These are phyloP conservation scores for Ptychadena robeensis DNA, from an alignment of 2,797 vertebrate genomes.

Conservation along the genomic window DNA sequence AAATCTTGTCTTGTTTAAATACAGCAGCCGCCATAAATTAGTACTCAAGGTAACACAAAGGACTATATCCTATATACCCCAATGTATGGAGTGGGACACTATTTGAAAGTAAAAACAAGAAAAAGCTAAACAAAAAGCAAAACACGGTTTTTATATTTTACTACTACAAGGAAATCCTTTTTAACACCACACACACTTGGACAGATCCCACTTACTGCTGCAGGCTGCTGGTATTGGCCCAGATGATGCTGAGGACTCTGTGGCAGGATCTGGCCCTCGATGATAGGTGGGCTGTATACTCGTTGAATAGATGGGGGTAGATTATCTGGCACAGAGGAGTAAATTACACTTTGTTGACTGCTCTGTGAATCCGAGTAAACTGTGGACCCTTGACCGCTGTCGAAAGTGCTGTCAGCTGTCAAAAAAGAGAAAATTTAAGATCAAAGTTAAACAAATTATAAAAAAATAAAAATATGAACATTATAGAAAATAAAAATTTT, in stretches of 20 bases:
- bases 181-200: too few relatives aligned
- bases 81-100: too few relatives aligned
- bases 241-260: slow-evolving; percentile 72
- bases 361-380: slow-evolving; percentile 94
- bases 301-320: slow-evolving; percentile 81
- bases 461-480: too few relatives aligned
- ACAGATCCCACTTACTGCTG: slow-evolving; percentile 71
- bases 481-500: too few relatives aligned
- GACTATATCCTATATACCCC: too few relatives aligned
- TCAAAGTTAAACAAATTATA: too few relatives aligned
- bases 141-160: too few relatives aligned
- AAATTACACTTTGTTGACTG: slow-evolving; percentile 92
- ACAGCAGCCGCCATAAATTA: too few relatives aligned
- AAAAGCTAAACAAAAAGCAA: too few relatives aligned
- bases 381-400: slow-evolving; percentile 93
- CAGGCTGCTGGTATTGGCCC: slow-evolving; percentile 75
- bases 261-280: slow-evolving; percentile 71
- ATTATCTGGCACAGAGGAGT: slow-evolving; percentile 85
- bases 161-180: neutral
- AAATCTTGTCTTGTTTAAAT: too few relatives aligned
- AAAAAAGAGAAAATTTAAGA: slow-evolving; percentile 22
- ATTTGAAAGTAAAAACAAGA: too few relatives aligned
- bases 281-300: slow-evolving; percentile 84
- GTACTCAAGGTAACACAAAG: too few relatives aligned
- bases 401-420: slow-evolving; percentile 90